Conservation (phyloP, 2,888 invertebrate genomes). For the Drosophila nigricruria region DNA sequence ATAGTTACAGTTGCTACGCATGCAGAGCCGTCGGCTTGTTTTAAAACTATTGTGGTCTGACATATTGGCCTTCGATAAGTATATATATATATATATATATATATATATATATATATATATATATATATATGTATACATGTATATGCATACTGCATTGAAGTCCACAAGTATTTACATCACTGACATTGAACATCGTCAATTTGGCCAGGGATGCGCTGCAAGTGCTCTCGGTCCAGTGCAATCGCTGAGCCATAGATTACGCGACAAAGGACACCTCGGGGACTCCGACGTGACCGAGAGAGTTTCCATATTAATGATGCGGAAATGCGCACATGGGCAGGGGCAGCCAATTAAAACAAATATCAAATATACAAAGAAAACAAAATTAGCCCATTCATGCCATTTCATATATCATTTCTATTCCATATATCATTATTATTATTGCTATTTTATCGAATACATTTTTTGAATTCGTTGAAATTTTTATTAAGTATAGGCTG, state of each 20-base stretch:
- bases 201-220: slow-evolving; percentile 33
- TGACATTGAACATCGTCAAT: slow-evolving; percentile 65
- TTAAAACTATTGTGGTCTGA: no score
- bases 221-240: slow-evolving; percentile 17
- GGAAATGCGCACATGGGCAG: slow-evolving; percentile 8
- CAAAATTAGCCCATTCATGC: not conserved
- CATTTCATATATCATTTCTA: not conserved
- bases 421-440: no score
- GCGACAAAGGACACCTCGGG: slow-evolving; percentile 59
- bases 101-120: not conserved
- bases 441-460: no score
- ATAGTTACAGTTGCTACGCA: no score
- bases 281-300: slow-evolving; percentile 32
- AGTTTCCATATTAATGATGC: slow-evolving; percentile 17
- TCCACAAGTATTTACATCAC: slow-evolving; percentile 51
- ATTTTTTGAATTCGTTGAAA: no score
- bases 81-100: no score
- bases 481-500: no score
- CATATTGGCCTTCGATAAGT: no score
- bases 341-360: slow-evolving; percentile 14
- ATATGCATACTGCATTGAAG: not conserved
- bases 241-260: slow-evolving; percentile 57
- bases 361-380: not conserved
- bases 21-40: no score
- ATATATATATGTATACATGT: not conserved